Evolutionary conservation across 2,797 vertebrate genomes (phyloP), one percentile per base, ranked within the genome.

Genomic region (Falco peregrinus): DNA sequence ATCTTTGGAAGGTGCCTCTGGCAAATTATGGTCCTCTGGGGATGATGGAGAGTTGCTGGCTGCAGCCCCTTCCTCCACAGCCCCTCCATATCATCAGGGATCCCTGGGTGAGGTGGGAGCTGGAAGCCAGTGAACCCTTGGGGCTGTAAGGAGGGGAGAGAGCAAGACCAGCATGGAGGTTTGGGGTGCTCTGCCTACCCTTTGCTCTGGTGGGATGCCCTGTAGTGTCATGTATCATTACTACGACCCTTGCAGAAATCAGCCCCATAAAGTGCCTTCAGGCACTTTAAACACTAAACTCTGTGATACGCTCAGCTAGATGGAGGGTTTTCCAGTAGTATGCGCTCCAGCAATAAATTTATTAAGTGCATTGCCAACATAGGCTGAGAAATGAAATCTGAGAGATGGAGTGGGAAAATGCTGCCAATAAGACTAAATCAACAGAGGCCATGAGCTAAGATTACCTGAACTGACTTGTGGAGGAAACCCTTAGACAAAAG

Each of bases 211-310:
- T 8, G 4, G 37, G 37, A 57, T 6, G 6, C 29, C 48, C 29
- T 11, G 5, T 6, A 11, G 35, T 20, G 12, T 10, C 16, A 48
- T 2, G 1, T 31, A 4, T 53, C 5, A 0, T n/a, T 41, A 33
- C 18, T 29, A 41, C 48, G 51, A 64, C 26, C 39, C 31, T 31
- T 60, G 53, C 0, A 2, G 89, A 93, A 70, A 22, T 41, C 53
- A 54, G 56, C 45, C 45, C 76, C 53, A 11, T 6, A 0, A 77
- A 67, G 64, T 77, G 41, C 65, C 61, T 75, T 64, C 15, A 41
- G 84, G 57, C 59, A 83, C 68, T 80, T 79, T 51, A 64, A 88
- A 41, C 64, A 37, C 57, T 77, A 8, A 76, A 31, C 11, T 78
- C 28, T 31, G 19, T 48, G 7, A n/a, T 2, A 45, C 0, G 2